Evolutionary conservation across 2,797 vertebrate genomes (phyloP).

Genomic region (Lagocephalus sceleratus): DNA sequence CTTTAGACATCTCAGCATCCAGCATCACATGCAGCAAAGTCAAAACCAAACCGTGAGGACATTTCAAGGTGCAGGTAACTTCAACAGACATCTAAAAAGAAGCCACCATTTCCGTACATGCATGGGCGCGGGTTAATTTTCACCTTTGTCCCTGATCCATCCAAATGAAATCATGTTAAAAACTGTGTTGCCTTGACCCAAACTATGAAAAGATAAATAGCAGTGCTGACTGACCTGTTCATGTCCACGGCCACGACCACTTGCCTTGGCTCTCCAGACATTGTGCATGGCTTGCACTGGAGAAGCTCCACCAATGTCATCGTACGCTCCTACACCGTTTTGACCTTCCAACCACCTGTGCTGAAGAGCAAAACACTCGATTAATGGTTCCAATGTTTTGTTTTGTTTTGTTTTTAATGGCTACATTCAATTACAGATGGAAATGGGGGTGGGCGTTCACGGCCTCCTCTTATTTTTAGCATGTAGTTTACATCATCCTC

Average conservation of each 20-base stretch:
- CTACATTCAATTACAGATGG: background rate
- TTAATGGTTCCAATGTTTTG: conserved; percentile 4
- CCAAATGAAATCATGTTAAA: conserved; percentile 1
- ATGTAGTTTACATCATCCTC: background rate
- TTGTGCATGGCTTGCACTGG: conserved; percentile 9
- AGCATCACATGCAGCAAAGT: too few species aligned
- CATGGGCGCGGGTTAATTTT: background rate
- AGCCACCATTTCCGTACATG: too few species aligned
- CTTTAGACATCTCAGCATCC: too few species aligned
- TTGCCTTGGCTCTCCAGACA: conserved; percentile 1
- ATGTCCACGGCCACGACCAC: background rate
- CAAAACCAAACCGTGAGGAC: too few species aligned
- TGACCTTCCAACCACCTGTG: conserved; percentile 16
- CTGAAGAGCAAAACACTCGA: conserved; percentile 1
- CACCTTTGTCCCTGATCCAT: conserved; percentile 8
- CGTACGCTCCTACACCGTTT: conserved; percentile 17
- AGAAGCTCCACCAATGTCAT: conserved; percentile 13
- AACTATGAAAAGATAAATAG: conserved; percentile 13
- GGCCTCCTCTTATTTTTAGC: background rate
- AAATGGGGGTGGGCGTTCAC: background rate
- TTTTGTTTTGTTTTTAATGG: background rate
- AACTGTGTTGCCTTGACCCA: conserved; percentile 10
- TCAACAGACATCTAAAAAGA: background rate
- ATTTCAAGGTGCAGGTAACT: too few species aligned
- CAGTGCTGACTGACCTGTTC: conserved; percentile 11